These are phyloP conservation scores for Liasis olivaceus DNA, from an alignment of 2,797 vertebrate species.

Conservation along the genomic window DNA sequence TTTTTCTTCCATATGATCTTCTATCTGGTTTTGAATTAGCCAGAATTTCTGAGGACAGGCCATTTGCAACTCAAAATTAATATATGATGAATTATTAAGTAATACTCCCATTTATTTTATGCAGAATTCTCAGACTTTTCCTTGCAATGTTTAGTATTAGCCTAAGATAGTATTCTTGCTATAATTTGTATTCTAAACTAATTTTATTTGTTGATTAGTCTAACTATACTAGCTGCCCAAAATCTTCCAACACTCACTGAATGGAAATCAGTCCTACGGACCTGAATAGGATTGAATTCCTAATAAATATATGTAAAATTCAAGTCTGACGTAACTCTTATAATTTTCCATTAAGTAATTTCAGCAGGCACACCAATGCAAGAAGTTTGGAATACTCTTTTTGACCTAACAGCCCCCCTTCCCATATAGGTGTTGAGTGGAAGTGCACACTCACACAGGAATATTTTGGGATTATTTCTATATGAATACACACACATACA, in stretches of 20 bases:
- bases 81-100: neutral
- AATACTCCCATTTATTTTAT: neutral
- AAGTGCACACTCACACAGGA: neutral
- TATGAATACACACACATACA: neutral
- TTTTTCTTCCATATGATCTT: neutral
- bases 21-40: neutral
- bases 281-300: neutral
- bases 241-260: neutral
- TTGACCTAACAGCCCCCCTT: neutral
- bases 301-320: neutral
- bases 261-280: neutral
- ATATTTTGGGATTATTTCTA: neutral
- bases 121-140: neutral
- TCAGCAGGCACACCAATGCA: neutral
- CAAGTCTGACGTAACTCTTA: neutral
- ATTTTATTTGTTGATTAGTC: neutral
- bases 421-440: neutral
- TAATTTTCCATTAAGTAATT: neutral
- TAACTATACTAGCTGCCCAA: neutral
- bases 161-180: neutral
- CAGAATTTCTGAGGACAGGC: neutral
- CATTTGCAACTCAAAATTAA: neutral
- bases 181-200: neutral
- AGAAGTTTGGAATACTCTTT: neutral
- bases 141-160: neutral